A percentile compares a stretch with the other conserved stretches of the same genome.
These are phyloP conservation scores for Parazoanthus darwini DNA, from an alignment of 92 coral and sea anemone species.

Conservation along the genomic window DNA sequence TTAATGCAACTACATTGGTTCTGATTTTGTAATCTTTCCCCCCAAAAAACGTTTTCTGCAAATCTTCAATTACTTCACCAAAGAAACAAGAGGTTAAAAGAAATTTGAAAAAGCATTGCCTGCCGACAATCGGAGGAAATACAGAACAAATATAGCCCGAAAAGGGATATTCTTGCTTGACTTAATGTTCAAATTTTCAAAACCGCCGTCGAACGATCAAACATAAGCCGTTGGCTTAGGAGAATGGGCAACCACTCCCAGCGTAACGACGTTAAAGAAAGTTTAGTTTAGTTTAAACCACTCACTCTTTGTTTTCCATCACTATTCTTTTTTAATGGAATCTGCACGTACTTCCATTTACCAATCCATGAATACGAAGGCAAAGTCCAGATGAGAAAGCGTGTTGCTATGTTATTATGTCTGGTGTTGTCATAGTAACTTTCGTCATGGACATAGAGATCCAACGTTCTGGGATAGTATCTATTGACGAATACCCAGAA, in stretches of 20 bases:
- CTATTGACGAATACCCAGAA: slow-evolving; percentile 16
- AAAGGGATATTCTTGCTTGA: no score
- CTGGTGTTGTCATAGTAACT: not conserved
- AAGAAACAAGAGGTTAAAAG: not conserved
- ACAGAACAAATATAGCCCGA: no score
- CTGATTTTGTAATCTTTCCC: not conserved
- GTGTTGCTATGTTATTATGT: not conserved
- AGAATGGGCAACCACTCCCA: no score
- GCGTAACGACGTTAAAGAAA: no score
- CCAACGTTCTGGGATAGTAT: slow-evolving; percentile 5
- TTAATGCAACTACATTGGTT: no score
- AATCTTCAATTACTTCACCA: no score
- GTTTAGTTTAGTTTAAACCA: not conserved
- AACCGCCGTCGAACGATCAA: no score
- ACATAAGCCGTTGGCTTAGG: no score
- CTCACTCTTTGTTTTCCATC: slow-evolving; percentile 19
- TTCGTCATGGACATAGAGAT: not conserved
- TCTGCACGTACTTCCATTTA: slow-evolving; percentile 28
- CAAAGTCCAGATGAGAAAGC: not conserved
- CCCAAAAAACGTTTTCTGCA: not conserved
- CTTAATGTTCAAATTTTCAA: not conserved
- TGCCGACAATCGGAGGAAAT: no score
- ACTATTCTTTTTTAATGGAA: not conserved
- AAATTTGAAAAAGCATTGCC: not conserved
- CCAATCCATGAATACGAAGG: slow-evolving; percentile 10